A percentile compares a stretch with the other conserved stretches of the same genome.
phyloP scores from a whole-genome alignment of 2,888 invertebrate species.

The Drosophila affinis region DNA sequence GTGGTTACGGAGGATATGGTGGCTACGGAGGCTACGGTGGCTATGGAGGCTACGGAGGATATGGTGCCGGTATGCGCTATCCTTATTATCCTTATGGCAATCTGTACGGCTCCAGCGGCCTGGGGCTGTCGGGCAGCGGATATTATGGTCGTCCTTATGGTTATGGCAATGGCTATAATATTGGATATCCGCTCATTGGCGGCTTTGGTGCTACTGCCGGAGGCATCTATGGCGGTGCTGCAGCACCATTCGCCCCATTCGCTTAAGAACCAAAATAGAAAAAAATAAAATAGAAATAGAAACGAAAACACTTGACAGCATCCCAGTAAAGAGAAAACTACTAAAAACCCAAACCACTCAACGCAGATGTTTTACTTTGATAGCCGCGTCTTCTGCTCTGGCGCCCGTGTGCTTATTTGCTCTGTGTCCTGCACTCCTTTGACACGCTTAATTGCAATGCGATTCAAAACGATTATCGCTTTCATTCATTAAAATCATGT shows the following conservation, averaged over 20 bases:
- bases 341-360: slow-evolving; percentile 6
- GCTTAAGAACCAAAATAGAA: slow-evolving; percentile 39
- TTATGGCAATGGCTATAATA: slow-evolving; percentile 53
- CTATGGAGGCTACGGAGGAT: slow-evolving; percentile 25
- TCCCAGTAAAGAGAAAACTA: slow-evolving; percentile 9
- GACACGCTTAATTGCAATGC: slow-evolving; percentile 66
- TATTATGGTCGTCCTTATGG: slow-evolving; percentile 61
- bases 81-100: slow-evolving; percentile 51
- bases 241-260: slow-evolving; percentile 29
- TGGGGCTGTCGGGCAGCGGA: slow-evolving; percentile 31
- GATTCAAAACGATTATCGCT: slow-evolving; percentile 74
- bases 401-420: slow-evolving; percentile 8
- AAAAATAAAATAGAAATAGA: slow-evolving; percentile 8
- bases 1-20: slow-evolving; percentile 21
- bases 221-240: slow-evolving; percentile 37
- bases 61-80: slow-evolving; percentile 47
- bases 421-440: slow-evolving; percentile 54
- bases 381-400: slow-evolving; percentile 30
- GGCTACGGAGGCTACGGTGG: slow-evolving; percentile 45
- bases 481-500: slow-evolving; percentile 75
- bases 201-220: slow-evolving; percentile 44
- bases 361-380: slow-evolving; percentile 43
- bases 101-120: slow-evolving; percentile 35
- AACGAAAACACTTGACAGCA: slow-evolving; percentile 1
- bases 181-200: slow-evolving; percentile 49